phyloP scores from a whole-genome alignment of 2,113 vertebrate genomes.

The Neotoma lepida region DNA sequence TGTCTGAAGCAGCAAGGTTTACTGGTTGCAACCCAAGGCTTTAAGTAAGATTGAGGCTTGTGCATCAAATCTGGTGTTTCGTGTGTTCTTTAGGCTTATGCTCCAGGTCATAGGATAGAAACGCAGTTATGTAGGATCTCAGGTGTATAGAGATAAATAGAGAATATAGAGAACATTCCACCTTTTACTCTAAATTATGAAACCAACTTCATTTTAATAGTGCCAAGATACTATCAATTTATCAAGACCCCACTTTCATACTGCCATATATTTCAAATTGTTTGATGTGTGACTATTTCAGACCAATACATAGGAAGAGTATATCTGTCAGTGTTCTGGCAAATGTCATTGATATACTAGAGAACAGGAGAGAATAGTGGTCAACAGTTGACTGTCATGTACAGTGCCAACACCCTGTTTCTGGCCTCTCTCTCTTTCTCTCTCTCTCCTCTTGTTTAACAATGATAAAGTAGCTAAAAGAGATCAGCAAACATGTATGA shows the following conservation, averaged over 20 bases:
- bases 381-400: background rate
- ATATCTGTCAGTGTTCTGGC: background rate
- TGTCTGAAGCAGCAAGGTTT: slow-evolving; percentile 5
- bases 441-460: background rate
- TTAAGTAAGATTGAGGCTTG: background rate
- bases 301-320: background rate
- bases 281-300: background rate
- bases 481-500: background rate
- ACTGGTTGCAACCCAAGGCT: background rate
- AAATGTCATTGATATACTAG: background rate
- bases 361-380: background rate
- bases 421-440: background rate
- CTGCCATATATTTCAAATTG: background rate
- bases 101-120: background rate
- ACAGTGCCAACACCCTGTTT: background rate
- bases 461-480: slow-evolving; percentile 31
- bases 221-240: background rate
- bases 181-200: background rate
- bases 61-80: background rate
- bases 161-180: too few relatives aligned
- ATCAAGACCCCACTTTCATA: background rate
- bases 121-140: background rate
- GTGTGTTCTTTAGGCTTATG: background rate
- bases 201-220: slow-evolving; percentile 1
- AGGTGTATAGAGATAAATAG: rapidly evolving